Percentiles rank a stretch among this genome's conserved stretches.
Conservation (phyloP, 1,140 invertebrate species). For the Achroia grisella region DNA sequence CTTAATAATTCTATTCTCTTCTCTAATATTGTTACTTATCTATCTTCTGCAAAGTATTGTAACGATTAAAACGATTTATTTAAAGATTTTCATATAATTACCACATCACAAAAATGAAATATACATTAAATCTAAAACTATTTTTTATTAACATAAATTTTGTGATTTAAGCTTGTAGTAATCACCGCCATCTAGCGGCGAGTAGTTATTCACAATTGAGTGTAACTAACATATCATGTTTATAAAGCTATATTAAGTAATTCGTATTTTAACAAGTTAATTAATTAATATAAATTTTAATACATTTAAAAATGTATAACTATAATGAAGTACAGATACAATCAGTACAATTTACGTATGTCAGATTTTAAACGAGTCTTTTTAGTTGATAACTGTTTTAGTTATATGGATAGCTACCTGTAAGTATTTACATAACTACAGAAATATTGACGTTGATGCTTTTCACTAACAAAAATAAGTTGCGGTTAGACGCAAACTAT, state of each 20-base stretch:
- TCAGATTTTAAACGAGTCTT: too few relatives aligned
- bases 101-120: not conserved
- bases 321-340: too few relatives aligned
- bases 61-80: not conserved
- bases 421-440: not conserved
- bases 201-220: slow-evolving; percentile 28
- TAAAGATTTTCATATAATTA: not conserved
- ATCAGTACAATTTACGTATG: too few relatives aligned
- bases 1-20: too few relatives aligned
- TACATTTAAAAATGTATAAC: too few relatives aligned
- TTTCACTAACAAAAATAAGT: slow-evolving; percentile 6
- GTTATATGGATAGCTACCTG: not conserved
- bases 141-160: not conserved
- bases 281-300: too few relatives aligned
- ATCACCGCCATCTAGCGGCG: slow-evolving; percentile 32
- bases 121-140: not conserved
- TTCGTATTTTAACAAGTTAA: too few relatives aligned
- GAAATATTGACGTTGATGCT: not conserved
- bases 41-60: too few relatives aligned
- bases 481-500: slow-evolving; percentile 44
- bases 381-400: too few relatives aligned
- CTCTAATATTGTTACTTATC: too few relatives aligned
- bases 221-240: too few relatives aligned
- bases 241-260: too few relatives aligned
- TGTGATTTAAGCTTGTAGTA: not conserved